Base-by-base conservation (phyloP, 2,888 invertebrate genomes). In the Pristionchus maxplancki region DNA sequence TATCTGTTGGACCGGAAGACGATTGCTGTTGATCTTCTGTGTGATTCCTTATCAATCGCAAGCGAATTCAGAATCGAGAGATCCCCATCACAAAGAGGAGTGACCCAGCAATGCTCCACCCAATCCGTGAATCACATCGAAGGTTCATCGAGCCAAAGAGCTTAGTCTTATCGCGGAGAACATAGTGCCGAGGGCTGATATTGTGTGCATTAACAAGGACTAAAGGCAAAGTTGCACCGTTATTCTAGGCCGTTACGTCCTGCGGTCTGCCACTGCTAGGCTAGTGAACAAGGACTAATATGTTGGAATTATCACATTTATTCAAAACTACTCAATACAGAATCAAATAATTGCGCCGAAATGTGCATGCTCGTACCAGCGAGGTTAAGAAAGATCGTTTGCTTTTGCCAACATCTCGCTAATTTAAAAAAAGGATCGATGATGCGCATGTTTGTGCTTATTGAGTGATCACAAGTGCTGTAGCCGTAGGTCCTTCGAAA, bases 401-500 rank as follows among this genome's bases (percentile, higher is more conserved):
- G 58, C 9, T 58, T 3, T 1, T 9, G 6, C n/a, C n/a, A 8
- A 58, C 24, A 13, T 48, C 48, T n/a, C n/a, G n/a, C n/a, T n/a
- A n/a, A n/a, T n/a, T n/a, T n/a, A n/a, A n/a, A n/a, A n/a, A n/a
- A n/a, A n/a, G n/a, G n/a, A n/a, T n/a, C n/a, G n/a, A n/a, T n/a
- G n/a, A n/a, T n/a, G n/a, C n/a, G n/a, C n/a, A n/a, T n/a, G n/a
- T n/a, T n/a, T n/a, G n/a, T n/a, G n/a, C n/a, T n/a, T 44, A 9
- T 44, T 11, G 58, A 24, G 24, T 58, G 58, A 4, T 58, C n/a
- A 58, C n/a, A 58, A 8, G 24, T 58, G 58, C 8, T 58, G 58
- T n/a, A 83, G 34, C 13, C 50, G 28, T 34, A 50, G 53, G 15
- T 83, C 82, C 53, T 83, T 83, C 0, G 82, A 83, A 15, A 83